Conservation (phyloP, 2,888 invertebrate species). For the Panopea generosa region DNA sequence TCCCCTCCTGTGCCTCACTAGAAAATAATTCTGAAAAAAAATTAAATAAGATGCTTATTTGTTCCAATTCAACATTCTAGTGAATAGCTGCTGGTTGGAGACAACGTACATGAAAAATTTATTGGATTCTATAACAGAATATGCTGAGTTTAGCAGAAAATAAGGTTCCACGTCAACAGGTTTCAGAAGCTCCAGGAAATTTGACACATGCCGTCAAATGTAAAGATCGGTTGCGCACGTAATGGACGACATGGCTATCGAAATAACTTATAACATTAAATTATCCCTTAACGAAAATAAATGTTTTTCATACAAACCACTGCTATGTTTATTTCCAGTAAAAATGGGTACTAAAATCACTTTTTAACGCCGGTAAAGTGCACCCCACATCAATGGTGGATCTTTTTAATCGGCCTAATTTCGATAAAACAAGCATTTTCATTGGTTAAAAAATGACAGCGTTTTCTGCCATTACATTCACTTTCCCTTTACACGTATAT, state of each 20-base stretch:
- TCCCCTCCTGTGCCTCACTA: conserved; percentile 3
- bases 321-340: background rate
- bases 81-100: too few relatives aligned
- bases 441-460: conserved; percentile 50
- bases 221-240: too few relatives aligned
- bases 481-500: background rate
- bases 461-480: conserved; percentile 6
- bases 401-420: conserved; percentile 56
- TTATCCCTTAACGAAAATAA: too few relatives aligned
- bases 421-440: conserved; percentile 54
- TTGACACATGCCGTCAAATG: conserved; percentile 14
- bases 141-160: background rate
- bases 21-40: background rate
- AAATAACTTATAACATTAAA: too few relatives aligned
- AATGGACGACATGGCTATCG: too few relatives aligned
- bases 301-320: background rate
- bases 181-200: conserved; percentile 30
- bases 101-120: too few relatives aligned
- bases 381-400: conserved; percentile 46
- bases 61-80: background rate
- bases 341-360: too few relatives aligned
- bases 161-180: conserved; percentile 59
- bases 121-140: too few relatives aligned
- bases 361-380: background rate
- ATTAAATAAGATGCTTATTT: background rate